Conservation (phyloP, 2,113 vertebrate species). For the Machaerirhynchus nigripectus region DNA sequence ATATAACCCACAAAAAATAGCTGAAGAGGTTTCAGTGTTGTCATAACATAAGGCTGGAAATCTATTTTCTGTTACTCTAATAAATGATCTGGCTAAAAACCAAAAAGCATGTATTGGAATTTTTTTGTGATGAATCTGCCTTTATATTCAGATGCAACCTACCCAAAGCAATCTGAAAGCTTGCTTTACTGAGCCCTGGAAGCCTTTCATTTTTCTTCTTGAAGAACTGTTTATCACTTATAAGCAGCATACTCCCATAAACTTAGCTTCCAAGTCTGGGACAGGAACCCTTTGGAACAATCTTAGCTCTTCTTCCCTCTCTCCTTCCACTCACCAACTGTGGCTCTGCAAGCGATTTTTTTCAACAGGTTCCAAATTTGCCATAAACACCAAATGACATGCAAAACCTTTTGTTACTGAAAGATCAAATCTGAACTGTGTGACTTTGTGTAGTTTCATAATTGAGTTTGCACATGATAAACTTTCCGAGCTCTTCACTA, state of each 20-base stretch:
- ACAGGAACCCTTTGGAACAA: neutral
- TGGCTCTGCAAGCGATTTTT: neutral
- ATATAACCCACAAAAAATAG: neutral
- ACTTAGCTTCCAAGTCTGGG: neutral
- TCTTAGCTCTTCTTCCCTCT: neutral
- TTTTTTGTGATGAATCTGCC: neutral
- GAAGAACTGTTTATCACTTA: neutral
- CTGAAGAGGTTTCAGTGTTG: neutral
- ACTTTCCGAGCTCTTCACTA: neutral
- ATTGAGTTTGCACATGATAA: neutral
- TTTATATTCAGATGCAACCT: neutral
- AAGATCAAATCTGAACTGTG: neutral
- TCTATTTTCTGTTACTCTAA: neutral
- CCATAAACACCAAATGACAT: neutral
- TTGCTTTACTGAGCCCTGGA: neutral
- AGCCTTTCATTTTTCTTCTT: neutral
- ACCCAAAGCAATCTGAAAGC: neutral
- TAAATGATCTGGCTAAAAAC: neutral
- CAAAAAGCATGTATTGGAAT: neutral
- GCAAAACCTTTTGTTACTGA: neutral
- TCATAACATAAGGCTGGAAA: neutral
- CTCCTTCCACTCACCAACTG: neutral
- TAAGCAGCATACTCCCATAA: neutral
- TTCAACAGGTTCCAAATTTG: neutral
- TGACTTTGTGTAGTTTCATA: neutral